Base-by-base conservation (phyloP, 2,797 vertebrate species). In the Meriones psammophilus region DNA sequence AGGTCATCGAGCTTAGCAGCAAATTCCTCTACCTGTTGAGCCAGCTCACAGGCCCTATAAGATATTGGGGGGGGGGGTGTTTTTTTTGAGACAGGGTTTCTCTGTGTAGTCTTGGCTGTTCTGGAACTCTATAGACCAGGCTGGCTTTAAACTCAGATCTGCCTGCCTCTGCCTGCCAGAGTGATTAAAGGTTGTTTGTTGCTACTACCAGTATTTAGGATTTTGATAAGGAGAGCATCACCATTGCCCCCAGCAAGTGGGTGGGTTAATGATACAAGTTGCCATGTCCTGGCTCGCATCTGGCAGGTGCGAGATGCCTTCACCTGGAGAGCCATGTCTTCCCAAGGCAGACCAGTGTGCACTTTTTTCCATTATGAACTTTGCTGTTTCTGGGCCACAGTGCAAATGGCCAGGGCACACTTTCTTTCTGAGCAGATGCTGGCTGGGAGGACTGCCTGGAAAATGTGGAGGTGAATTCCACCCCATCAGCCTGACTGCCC, bases 391-490 rank as follows among this genome's bases (percentile, higher is more conserved):
- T 76, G 89, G 73, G 92, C 89, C 60, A 91, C 84, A 71, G 84
- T 95, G 92, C 97, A 96, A 79, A 95, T 92, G 73, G 85, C 91
- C 94, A 33, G 68, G 77, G 81, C 85, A 93, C 94, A 87, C 42
- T 95, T 96, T 96, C 89, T 89, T 86, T 30, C 56, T 8, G 76
- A 97, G 94, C 96, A 76, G 88, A 92, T 84, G 87, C 96, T 95
- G 91, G 92, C 94, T 96, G 96, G 91, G 94, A 97, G 94, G 97
- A 97, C 84, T 97, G 94, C 94, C 87, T 66, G 94, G 81, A 95
- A 97, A 94, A 95, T 20, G 85, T 95, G 94, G 97, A 96, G 77
- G 93, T 54, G 94, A 95, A 97, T 92, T 96, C 96, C 90, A 1
- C 56, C 83, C 73, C 69, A 0, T 89, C 68, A 56, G 85, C 90